Base-by-base conservation (phyloP, 2,113 vertebrate species). In the Caranx ignobilis region DNA sequence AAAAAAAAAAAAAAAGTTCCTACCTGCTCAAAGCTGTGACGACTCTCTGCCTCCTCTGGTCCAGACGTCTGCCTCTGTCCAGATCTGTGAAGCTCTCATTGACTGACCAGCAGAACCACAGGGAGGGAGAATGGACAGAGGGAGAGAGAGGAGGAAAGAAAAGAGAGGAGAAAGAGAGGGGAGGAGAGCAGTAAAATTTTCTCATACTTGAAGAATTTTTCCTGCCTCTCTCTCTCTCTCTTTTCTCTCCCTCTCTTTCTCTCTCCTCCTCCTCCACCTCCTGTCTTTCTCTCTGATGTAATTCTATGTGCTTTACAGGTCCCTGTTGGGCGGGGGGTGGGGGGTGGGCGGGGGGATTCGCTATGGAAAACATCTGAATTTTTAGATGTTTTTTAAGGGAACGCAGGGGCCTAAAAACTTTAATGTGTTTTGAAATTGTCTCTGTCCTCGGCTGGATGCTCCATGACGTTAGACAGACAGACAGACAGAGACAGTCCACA, bases 131-230 rank as follows among this genome's bases (percentile, higher is more conserved):
- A 35, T 55, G 67, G 73, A 80, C 32, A 37, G 52, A 66, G 80
- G 48, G 55, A 73, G 59, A 81, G 72, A 76, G 34, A 56, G 45
- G 43, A 45, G 2, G 26, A 65, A 52, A 68, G 60, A 75, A 50
- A 64, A 48, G 50, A 21, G 60, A 52, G 50, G 31, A 71, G 71
- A 71, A 73, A 60, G 61, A 21, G 62, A 21, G 61, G 79, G 86
- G 84, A 82, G 86, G 81, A 84, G 89, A 85, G 89, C 86, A 79
- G 80, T 94, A 88, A 91, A 87, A 81, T 93, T 93, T 91, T 84
- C 91, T 95, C 93, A 95, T 93, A 88, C 91, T 93, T 94, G 81
- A 94, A 93, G 93, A 95, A 95, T 95, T 93, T 92, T 74, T 85
- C 91, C 87, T 88, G 90, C 83, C 88, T 86, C 90, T 84, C 84